Base-by-base conservation (phyloP, 2,113 vertebrate genomes). In the Takifugu bimaculatus region DNA sequence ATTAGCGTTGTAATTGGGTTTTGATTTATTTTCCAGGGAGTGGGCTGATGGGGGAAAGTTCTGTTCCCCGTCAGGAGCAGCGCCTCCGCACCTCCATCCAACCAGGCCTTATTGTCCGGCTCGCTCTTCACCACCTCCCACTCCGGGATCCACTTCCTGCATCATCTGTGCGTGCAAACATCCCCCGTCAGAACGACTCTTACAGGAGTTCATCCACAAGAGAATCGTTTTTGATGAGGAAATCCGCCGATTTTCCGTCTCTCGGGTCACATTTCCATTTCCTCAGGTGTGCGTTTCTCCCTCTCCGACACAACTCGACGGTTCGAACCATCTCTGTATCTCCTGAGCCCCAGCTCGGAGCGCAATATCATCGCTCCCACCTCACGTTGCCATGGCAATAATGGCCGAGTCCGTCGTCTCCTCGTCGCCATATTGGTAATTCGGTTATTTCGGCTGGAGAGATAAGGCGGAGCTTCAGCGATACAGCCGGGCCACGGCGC, bases 321-420 rank as follows among this genome's bases (percentile, higher is more conserved):
- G 42, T 20, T 20, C 42, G 6, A 43, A 43, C 42, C 6, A 6
- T 43, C 42, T 43, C 42, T 13, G 20, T 43, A n/a, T 48, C 45
- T n/a, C 45, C 45, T 48, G 45, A 48, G 45, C 45, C 45, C 45
- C 6, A 48, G 14, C 45, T 75, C 66, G 54, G 56, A 72, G 77
- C 61, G 73, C 81, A 84, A 82, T 82, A 80, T 80, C 81, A 82
- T 70, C 29, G 11, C 70, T 76, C 71, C 56, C 67, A 52, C 57
- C 73, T 75, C 83, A 77, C 52, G 85, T 90, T 88, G 80, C 84
- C 84, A 90, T 90, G 84, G 81, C 29, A 32, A 88, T 88, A 81
- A 80, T 78, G 82, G 75, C 35, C 26, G 78, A 76, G 75, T 81
- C 82, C 70, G 75, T 70, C 63, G 70, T 63, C 77, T 75, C 69